Percentiles rank a stretch among this genome's conserved stretches.
These are phyloP conservation scores for Agrenia bidenticulata DNA, from an alignment of 2,888 invertebrate species.

Conservation along the genomic window DNA sequence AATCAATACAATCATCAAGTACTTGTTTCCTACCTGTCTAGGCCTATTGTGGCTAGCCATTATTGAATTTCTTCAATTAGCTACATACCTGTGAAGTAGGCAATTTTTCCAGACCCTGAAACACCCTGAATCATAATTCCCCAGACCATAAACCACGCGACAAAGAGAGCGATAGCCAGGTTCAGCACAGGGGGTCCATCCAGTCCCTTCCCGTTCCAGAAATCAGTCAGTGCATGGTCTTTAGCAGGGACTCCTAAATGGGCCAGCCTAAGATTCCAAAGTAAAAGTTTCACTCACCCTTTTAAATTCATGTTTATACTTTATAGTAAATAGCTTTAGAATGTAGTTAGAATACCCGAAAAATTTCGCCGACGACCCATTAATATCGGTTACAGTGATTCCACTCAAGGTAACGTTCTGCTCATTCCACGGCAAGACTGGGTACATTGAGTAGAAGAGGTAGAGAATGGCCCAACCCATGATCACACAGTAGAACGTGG, in stretches of 20 bases:
- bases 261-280: too few species aligned
- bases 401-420: too few species aligned
- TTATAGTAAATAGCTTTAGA: too few species aligned
- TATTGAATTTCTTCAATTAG: too few species aligned
- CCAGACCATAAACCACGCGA: constrained; percentile 9
- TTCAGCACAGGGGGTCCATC: constrained; percentile 8
- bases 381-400: too few species aligned
- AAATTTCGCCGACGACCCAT: too few species aligned
- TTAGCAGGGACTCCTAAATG: neutral
- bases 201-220: constrained; percentile 1
- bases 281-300: too few species aligned
- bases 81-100: constrained; percentile 13
- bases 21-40: too few species aligned
- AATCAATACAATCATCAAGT: too few species aligned
- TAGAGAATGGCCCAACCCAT: constrained; percentile 11
- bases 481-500: constrained; percentile 5
- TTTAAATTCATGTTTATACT: too few species aligned
- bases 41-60: too few species aligned
- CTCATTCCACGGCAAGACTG: constrained; percentile 7
- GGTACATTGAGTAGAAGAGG: constrained; percentile 8
- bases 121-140: neutral
- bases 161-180: neutral
- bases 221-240: neutral
- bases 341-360: too few species aligned
- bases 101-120: constrained; percentile 8